A percentile compares a stretch with the other conserved stretches of the same genome.
Conservation (phyloP, 2,113 vertebrate genomes). For the Tiliqua scincoides region DNA sequence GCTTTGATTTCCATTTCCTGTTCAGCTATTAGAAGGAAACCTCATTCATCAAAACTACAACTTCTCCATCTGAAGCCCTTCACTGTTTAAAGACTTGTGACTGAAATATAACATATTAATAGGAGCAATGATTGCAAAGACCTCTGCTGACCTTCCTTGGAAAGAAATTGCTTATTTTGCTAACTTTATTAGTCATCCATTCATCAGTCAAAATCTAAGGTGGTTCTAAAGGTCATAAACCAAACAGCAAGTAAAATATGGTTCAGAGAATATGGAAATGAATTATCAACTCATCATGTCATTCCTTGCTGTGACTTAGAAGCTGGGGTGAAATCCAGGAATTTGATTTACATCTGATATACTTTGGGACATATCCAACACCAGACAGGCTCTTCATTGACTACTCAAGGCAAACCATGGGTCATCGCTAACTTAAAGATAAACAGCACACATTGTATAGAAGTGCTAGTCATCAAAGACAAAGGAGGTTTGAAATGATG, state of each 20-base stretch:
- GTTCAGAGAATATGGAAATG: slow-evolving; percentile 75
- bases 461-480: neutral
- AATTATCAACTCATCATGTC: slow-evolving; percentile 74
- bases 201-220: slow-evolving; percentile 74
- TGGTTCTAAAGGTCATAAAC: slow-evolving; percentile 76
- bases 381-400: neutral
- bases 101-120: slow-evolving; percentile 76
- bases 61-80: slow-evolving; percentile 65
- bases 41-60: slow-evolving; percentile 69
- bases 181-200: slow-evolving; percentile 71
- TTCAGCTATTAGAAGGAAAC: slow-evolving; percentile 69
- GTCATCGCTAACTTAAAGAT: slow-evolving; percentile 32
- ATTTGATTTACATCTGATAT: slow-evolving; percentile 51
- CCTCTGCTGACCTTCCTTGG: slow-evolving; percentile 73
- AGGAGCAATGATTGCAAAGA: slow-evolving; percentile 71
- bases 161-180: slow-evolving; percentile 75
- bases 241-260: slow-evolving; percentile 68
- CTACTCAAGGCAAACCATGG: neutral
- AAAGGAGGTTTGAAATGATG: neutral
- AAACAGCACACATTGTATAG: neutral
- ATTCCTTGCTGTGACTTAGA: slow-evolving; percentile 61
- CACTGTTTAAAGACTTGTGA: slow-evolving; percentile 74
- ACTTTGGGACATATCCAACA: slow-evolving; percentile 38
- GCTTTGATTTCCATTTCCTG: slow-evolving; percentile 69
- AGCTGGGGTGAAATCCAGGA: slow-evolving; percentile 53